Percentiles rank a stretch among this genome's conserved stretches.
Evolutionary conservation across 2,797 vertebrate genomes (phyloP).

Genomic region (Cyclura pinguis): DNA sequence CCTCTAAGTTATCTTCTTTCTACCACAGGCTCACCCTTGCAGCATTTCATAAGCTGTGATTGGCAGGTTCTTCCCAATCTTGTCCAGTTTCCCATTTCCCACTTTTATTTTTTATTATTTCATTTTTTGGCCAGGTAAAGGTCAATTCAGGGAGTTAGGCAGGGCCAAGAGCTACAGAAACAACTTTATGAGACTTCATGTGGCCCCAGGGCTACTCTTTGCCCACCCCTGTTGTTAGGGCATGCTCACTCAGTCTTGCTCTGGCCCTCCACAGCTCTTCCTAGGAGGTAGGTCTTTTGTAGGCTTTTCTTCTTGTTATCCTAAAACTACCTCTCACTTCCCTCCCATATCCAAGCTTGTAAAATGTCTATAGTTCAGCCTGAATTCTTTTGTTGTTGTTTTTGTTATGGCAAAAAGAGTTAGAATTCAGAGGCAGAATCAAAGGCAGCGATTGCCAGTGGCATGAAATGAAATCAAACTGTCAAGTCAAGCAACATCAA

Average conservation of each 20-base stretch:
- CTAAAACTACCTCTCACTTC: background rate
- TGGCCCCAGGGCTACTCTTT: too few relatives aligned
- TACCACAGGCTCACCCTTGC: too few relatives aligned
- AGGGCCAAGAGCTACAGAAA: too few relatives aligned
- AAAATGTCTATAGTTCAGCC: constrained; percentile 45
- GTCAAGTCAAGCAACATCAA: constrained; percentile 64
- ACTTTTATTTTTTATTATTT: too few relatives aligned
- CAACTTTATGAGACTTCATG: too few relatives aligned
- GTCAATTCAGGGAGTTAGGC: too few relatives aligned
- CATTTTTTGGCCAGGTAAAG: too few relatives aligned
- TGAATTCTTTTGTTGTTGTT: constrained; percentile 43
- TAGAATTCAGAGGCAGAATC: constrained; percentile 51
- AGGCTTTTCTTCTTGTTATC: constrained; percentile 38
- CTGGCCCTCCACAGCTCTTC: background rate
- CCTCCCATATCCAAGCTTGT: constrained; percentile 9
- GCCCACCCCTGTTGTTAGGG: background rate
- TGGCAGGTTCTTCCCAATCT: too few relatives aligned
- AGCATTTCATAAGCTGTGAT: too few relatives aligned
- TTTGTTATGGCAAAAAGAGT: constrained; percentile 41
- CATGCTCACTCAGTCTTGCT: background rate
- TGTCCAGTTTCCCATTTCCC: too few relatives aligned
- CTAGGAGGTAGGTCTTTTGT: background rate
- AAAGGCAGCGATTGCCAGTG: constrained; percentile 56
- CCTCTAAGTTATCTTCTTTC: too few relatives aligned
- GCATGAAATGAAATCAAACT: constrained; percentile 63